These are phyloP conservation scores for Tetragnatha versicolor DNA, from an alignment of 1,140 invertebrate species.

Conservation along the genomic window DNA sequence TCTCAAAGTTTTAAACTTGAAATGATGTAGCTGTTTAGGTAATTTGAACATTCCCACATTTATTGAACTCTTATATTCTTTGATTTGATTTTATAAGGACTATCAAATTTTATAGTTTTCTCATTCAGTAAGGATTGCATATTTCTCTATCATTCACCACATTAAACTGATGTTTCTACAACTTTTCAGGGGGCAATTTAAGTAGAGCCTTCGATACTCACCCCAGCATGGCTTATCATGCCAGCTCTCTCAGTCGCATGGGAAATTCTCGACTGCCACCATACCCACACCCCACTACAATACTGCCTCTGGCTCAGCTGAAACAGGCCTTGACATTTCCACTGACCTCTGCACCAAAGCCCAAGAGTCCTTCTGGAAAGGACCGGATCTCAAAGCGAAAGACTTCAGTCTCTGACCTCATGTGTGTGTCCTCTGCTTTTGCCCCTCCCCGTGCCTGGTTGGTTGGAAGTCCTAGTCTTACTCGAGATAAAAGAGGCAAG, in stretches of 20 bases:
- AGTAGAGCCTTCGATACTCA: slow-evolving; percentile 62
- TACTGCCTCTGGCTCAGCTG: slow-evolving; percentile 84
- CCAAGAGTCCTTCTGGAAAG: slow-evolving; percentile 58
- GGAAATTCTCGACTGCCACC: slow-evolving; percentile 83
- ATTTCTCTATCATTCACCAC: no score
- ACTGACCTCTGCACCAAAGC: slow-evolving; percentile 58
- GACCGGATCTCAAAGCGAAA: slow-evolving; percentile 32
- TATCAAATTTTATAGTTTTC: no score
- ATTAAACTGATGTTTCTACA: no score
- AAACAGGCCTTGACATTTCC: slow-evolving; percentile 72
- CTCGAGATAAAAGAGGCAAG: slow-evolving; percentile 62
- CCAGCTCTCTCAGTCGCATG: slow-evolving; percentile 63
- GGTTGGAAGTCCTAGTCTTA: slow-evolving; percentile 65
- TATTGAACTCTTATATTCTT: no score
- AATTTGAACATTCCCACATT: no score
- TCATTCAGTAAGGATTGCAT: no score
- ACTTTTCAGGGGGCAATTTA: slow-evolving; percentile 61
- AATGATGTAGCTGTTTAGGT: no score
- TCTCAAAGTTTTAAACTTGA: no score
- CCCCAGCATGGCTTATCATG: slow-evolving; percentile 78
- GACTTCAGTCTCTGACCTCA: slow-evolving; percentile 30
- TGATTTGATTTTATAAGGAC: no score
- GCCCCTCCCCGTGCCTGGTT: slow-evolving; percentile 78
- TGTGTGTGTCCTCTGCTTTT: slow-evolving; percentile 80
- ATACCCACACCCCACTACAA: slow-evolving; percentile 81